phyloP scores from a whole-genome alignment of 1,140 invertebrate genomes.

The Diploscapter pachys region DNA sequence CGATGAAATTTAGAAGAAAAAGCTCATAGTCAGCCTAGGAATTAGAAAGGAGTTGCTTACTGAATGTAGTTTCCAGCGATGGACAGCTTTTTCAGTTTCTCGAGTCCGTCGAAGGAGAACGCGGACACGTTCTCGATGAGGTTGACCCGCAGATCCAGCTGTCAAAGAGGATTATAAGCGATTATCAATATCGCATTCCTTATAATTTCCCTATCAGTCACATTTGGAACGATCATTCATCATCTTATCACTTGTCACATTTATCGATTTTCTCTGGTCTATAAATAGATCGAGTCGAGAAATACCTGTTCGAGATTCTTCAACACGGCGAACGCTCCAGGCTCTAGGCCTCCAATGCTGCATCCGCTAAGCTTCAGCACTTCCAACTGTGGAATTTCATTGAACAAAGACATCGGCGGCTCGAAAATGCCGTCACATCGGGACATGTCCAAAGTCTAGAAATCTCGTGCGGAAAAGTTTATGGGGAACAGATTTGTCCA shows the following conservation, averaged over 20 bases:
- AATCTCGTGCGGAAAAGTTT: no score
- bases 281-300: not conserved
- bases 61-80: constrained; percentile 37
- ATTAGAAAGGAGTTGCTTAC: not conserved
- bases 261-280: not conserved
- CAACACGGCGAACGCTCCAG: constrained; percentile 18
- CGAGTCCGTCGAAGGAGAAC: constrained; percentile 29
- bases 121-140: constrained; percentile 33
- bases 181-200: no score
- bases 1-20: no score
- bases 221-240: no score
- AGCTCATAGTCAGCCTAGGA: no score
- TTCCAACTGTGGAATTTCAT: constrained; percentile 21
- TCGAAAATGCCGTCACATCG: constrained; percentile 34
- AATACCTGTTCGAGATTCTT: constrained; percentile 17
- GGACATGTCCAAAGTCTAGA: constrained; percentile 32
- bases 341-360: constrained; percentile 24
- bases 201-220: no score
- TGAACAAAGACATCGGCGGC: constrained; percentile 23
- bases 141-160: constrained; percentile 32
- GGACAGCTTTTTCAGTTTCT: constrained; percentile 22
- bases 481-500: no score
- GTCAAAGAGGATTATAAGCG: no score
- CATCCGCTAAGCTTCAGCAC: constrained; percentile 27
- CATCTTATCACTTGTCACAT: not conserved